Conservation (phyloP, 2,888 invertebrate species). For the Muscina levida region DNA sequence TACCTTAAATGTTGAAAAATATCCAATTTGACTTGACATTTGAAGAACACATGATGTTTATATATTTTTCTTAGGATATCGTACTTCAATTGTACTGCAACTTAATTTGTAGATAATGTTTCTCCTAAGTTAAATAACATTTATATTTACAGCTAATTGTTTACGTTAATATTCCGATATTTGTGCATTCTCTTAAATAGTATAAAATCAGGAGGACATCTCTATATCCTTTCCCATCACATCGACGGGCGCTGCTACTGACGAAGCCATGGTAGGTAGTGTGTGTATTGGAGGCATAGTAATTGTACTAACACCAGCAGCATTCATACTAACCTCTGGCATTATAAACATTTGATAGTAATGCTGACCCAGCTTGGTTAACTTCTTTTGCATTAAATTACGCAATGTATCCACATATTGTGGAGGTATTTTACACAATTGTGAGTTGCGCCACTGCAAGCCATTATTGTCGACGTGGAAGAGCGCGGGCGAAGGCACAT, state of each 20-base stretch:
- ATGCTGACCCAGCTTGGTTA: slow-evolving; percentile 87
- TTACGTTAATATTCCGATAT: not conserved
- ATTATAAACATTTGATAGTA: slow-evolving; percentile 87
- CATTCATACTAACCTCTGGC: slow-evolving; percentile 73
- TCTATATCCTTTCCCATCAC: slow-evolving; percentile 30
- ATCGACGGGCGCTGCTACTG: not conserved
- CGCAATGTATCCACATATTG: slow-evolving; percentile 90
- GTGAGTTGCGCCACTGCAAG: slow-evolving; percentile 89
- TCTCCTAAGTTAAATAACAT: not conserved
- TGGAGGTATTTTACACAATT: slow-evolving; percentile 84
- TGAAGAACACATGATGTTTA: too few relatives aligned
- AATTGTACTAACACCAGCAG: not conserved
- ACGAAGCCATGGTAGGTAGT: not conserved
- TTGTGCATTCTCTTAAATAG: not conserved
- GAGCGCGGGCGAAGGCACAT: slow-evolving; percentile 91
- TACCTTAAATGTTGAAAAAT: too few relatives aligned
- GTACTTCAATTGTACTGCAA: too few relatives aligned
- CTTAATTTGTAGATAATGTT: not conserved
- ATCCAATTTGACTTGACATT: too few relatives aligned
- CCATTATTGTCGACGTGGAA: slow-evolving; percentile 86
- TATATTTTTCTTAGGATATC: too few relatives aligned
- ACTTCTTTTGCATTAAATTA: slow-evolving; percentile 89
- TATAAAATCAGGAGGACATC: slow-evolving; percentile 17
- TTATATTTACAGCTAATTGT: not conserved
- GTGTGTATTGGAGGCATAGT: not conserved